Percentiles rank a stretch among this genome's conserved stretches.
These are phyloP conservation scores for Gymnarchus niloticus DNA, from an alignment of 2,113 vertebrate genomes.

Conservation along the genomic window DNA sequence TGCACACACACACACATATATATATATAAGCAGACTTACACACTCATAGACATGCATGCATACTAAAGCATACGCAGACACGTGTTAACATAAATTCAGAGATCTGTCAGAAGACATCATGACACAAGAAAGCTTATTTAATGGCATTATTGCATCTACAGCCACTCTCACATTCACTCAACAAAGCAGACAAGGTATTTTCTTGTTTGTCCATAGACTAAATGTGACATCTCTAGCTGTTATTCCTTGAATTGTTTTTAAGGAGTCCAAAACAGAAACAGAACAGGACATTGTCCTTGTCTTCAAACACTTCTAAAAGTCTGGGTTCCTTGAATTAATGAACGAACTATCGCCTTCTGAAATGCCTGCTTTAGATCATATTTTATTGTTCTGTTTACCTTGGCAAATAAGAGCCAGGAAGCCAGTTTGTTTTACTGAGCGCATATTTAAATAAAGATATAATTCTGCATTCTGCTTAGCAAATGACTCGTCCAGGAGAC, in stretches of 20 bases:
- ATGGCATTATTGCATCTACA: not conserved
- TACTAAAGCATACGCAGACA: not conserved
- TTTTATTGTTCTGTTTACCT: too few relatives aligned
- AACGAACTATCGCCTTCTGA: not conserved
- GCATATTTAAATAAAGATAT: too few relatives aligned
- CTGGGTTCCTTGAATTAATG: not conserved
- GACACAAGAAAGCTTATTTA: too few relatives aligned
- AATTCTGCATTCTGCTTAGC: too few relatives aligned
- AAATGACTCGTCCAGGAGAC: too few relatives aligned
- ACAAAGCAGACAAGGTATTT: too few relatives aligned
- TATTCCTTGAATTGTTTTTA: not conserved
- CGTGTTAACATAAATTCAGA: not conserved
- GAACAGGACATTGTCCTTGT: not conserved
- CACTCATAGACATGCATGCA: not conserved
- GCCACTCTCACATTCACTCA: not conserved
- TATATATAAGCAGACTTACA: not conserved
- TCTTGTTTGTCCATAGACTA: too few relatives aligned
- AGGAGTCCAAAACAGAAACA: not conserved
- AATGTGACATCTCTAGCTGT: too few relatives aligned
- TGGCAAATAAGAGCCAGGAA: too few relatives aligned
- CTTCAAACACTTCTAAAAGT: not conserved
- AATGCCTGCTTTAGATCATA: not conserved
- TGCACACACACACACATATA: not conserved
- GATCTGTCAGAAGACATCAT: not conserved
- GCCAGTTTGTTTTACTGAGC: too few relatives aligned